A percentile compares a stretch with the other conserved stretches of the same genome.
Evolutionary conservation across 2,113 vertebrate species (phyloP).

Genomic region (Pangasianodon hypophthalmus): DNA sequence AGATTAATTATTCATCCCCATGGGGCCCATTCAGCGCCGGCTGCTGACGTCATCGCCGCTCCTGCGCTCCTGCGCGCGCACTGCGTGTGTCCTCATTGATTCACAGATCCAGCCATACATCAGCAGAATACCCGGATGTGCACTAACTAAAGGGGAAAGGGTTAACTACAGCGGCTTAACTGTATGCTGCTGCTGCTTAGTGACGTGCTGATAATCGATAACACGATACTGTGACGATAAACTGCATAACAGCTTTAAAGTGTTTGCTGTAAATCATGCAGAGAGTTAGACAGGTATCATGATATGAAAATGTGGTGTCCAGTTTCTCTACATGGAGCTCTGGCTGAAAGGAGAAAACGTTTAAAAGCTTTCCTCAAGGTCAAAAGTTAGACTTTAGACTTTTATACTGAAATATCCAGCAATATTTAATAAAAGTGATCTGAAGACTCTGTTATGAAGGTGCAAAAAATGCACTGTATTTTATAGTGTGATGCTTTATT

Average conservation of each 20-base stretch:
- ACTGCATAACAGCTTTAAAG: background rate
- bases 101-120: background rate
- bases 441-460: no score
- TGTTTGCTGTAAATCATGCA: background rate
- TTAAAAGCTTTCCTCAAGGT: background rate
- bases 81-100: background rate
- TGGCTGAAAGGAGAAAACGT: background rate
- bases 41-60: constrained; percentile 40
- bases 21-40: constrained; percentile 39
- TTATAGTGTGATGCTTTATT: background rate
- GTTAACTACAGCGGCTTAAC: background rate
- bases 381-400: background rate
- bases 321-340: background rate
- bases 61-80: background rate
- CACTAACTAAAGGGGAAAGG: background rate
- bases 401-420: background rate
- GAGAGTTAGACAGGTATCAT: background rate
- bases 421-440: background rate
- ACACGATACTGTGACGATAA: background rate
- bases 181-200: background rate
- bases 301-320: background rate
- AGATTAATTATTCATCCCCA: constrained; percentile 66
- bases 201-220: background rate
- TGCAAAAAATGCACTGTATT: no score
- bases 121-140: background rate